Conservation (phyloP, 2,113 vertebrate species). For the Tichodroma muraria region DNA sequence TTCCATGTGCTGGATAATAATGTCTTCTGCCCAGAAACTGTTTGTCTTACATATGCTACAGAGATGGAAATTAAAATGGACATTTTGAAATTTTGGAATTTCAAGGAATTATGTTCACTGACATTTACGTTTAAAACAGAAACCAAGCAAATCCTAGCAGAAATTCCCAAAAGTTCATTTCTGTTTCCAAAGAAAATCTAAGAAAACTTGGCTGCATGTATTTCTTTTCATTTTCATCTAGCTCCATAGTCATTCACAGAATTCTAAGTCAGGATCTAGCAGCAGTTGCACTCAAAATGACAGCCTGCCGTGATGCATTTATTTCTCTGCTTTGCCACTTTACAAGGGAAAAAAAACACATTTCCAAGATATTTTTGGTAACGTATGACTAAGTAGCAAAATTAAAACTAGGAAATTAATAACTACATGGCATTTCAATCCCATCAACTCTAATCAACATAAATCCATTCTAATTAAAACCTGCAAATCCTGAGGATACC, state of each 20-base stretch:
- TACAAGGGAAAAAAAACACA: constrained; percentile 10
- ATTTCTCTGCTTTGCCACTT: constrained; percentile 38
- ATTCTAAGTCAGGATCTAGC: background rate
- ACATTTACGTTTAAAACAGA: background rate
- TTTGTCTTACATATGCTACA: background rate
- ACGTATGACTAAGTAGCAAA: constrained; percentile 53
- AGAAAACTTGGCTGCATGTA: background rate
- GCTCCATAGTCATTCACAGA: background rate
- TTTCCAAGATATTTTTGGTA: constrained; percentile 59
- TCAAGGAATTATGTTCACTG: background rate
- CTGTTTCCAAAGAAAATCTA: background rate
- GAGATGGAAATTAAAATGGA: background rate
- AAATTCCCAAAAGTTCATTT: background rate
- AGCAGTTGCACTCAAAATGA: background rate
- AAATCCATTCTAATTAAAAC: constrained; percentile 68
- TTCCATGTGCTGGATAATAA: background rate
- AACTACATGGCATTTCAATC: constrained; percentile 44
- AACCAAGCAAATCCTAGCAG: background rate
- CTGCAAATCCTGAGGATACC: constrained; percentile 49
- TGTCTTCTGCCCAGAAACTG: background rate
- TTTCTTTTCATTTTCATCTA: background rate
- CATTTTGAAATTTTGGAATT: background rate
- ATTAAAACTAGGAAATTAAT: constrained; percentile 60
- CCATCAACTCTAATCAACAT: constrained; percentile 60
- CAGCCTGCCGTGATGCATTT: background rate